These are phyloP conservation scores for Gymnarchus niloticus DNA, from an alignment of 2,113 vertebrate species.

Conservation along the genomic window DNA sequence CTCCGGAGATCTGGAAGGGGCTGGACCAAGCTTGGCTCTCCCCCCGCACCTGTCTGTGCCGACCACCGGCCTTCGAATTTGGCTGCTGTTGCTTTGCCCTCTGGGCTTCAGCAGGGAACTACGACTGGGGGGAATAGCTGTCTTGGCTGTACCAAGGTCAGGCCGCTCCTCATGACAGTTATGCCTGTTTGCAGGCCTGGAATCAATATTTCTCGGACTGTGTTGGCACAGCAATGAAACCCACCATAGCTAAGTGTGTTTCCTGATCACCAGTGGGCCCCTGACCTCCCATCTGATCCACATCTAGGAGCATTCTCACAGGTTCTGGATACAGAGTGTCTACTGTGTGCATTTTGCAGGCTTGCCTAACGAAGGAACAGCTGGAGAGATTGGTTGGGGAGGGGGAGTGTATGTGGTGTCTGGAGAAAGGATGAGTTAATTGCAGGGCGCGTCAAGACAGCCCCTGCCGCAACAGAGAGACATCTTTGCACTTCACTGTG, in stretches of 20 bases:
- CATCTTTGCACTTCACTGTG: too few relatives aligned
- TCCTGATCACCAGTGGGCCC: conserved; percentile 80
- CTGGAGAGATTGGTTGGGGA: conserved; percentile 50
- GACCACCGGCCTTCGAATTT: conserved; percentile 65
- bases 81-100: conserved; percentile 53
- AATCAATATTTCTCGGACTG: conserved; percentile 98
- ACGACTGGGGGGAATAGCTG: conserved; percentile 82
- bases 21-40: conserved; percentile 51
- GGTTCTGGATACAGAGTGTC: conserved; percentile 32
- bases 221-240: conserved; percentile 51
- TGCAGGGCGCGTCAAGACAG: conserved; percentile 68
- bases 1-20: conserved; percentile 55
- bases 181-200: conserved; percentile 93
- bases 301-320: conserved; percentile 67
- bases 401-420: conserved; percentile 70
- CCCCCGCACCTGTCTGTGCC: conserved; percentile 61
- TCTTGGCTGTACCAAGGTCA: conserved; percentile 88
- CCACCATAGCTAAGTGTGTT: conserved; percentile 62
- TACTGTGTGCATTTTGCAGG: neutral
- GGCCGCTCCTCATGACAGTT: conserved; percentile 92
- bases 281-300: conserved; percentile 78
- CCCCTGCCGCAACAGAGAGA: conserved; percentile 39
- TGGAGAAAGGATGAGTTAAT: conserved; percentile 66
- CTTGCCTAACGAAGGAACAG: neutral
- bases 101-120: conserved; percentile 75